Evolutionary conservation across 2,888 invertebrate genomes (phyloP).

Genomic region (Ornithoptera alexandrae): DNA sequence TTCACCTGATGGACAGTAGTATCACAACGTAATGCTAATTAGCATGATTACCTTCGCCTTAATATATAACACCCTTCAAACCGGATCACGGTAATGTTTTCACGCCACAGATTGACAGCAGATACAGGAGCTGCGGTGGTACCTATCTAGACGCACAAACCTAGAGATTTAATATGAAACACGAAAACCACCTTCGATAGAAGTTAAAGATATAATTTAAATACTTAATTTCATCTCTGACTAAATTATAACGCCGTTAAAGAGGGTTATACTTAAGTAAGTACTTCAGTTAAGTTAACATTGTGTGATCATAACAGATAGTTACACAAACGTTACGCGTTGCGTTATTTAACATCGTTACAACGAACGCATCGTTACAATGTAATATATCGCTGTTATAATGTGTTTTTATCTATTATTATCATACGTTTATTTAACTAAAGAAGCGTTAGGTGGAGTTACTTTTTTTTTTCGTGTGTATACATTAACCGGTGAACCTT

Average conservation of each 20-base stretch:
- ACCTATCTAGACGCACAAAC: too few relatives aligned
- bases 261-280: not conserved
- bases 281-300: not conserved
- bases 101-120: too few relatives aligned
- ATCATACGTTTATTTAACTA: slow-evolving; percentile 5
- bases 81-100: too few relatives aligned
- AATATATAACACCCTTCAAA: too few relatives aligned
- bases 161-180: too few relatives aligned
- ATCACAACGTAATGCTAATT: too few relatives aligned
- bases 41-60: too few relatives aligned
- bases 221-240: not conserved
- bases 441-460: slow-evolving; percentile 18
- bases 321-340: not conserved
- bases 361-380: not conserved
- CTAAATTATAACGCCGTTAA: not conserved
- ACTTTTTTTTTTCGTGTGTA: slow-evolving; percentile 39
- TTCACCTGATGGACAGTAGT: too few relatives aligned
- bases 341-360: slow-evolving; percentile 3
- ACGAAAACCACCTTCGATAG: too few relatives aligned
- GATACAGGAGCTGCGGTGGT: too few relatives aligned
- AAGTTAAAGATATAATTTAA: too few relatives aligned
- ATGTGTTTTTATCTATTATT: too few relatives aligned
- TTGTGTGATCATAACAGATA: not conserved
- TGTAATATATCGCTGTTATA: not conserved
- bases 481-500: slow-evolving; percentile 44